Base-by-base conservation (phyloP, 2,113 vertebrate genomes). In the Condylura cristata region DNA sequence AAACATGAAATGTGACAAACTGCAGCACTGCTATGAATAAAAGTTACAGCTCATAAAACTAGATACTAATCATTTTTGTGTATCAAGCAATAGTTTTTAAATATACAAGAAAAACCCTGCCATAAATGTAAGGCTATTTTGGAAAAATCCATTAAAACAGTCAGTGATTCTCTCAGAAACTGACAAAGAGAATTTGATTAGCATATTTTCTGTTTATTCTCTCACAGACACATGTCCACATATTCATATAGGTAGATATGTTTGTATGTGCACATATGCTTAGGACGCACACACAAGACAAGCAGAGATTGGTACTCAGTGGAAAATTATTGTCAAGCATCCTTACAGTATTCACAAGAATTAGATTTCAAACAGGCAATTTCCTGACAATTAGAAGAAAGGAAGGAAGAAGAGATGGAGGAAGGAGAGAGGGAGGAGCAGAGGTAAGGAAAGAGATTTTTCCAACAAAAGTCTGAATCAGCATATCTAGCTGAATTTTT, bases 321-420 rank as follows among this genome's bases (percentile, higher is more conserved):
- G 86, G 70, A 81, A 96, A 79, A 48, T 51, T n/a, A 75, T 76
- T 81, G 88, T 65, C 60, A 41, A 93, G 66, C 48, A 76, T 11
- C 18, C 24, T 76, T 60, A 5, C 66, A 37, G 6, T 83, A 90
- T 32, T 87, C 30, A 53, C 20, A 89, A 41, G 44, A 85, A 44
- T 10, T 68, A 34, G 0, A 78, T 75, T 51, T 88, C 51, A 81
- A 16, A 1, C 32, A 88, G 12, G 24, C 14, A 51, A 30, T 85
- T 87, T 0, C 61, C 22, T 71, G 20, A 90, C 16, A 70, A 79
- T 11, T 30, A 58, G 86, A 93, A 32, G 22, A 44, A 28, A 18
- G 20, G 17, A 5, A 72, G 34, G 75, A 39, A 34, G 37, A 9
- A 48, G 48, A 6, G 28, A 72, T 24, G 18, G 6, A 86, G 26